Evolutionary conservation across 2,797 vertebrate species (phyloP), one percentile per base, ranked within the genome.

Genomic region (Acomys russatus): DNA sequence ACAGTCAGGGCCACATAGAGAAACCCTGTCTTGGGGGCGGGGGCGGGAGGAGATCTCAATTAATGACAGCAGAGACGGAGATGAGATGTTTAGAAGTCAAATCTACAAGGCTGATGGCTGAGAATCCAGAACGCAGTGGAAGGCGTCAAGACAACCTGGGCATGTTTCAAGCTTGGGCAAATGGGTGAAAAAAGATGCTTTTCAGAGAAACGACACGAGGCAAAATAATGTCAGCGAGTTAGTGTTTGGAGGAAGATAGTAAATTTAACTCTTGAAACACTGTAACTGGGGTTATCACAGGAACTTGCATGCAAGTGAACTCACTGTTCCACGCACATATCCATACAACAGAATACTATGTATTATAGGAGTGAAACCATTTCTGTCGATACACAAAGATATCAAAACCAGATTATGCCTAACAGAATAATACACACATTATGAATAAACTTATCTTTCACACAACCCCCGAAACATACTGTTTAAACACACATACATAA

Each of bases 401-500:
- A 88, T 95, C 38, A 74, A 92, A 95, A 94, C 35, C 92, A 90
- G 76, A 56, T 51, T 88, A 66, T 90, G 61, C 38, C 59, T 78
- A 49, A 91, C 9, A 92, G 20, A 89, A 35, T 28, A 63, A 73
- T 33, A 88, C 23, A 51, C n/a, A 71, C 3, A 93, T 51, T 77
- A 91, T 49, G 20, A 92, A 93, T 80, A 90, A 83, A 95, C 71
- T 91, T 91, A 90, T 18, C 35, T 87, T 96, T 91, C 66, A 97
- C 91, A 82, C 22, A 76, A 95, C 35, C n/a, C 25, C 7, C 51
- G 49, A 93, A 90, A 79, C 51, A 54, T 59, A 49, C n/a, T 92
- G n/a, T 76, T 96, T 90, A 94, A 86, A 61, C 44, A 85, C 49
- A 74, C 8, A 87, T 30, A 73, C 14, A 38, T 61, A 88, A 85